Percentiles rank a stretch among this genome's conserved stretches.
Evolutionary conservation across 2,797 vertebrate genomes (phyloP).

Genomic region (Notolepis coatsorum): DNA sequence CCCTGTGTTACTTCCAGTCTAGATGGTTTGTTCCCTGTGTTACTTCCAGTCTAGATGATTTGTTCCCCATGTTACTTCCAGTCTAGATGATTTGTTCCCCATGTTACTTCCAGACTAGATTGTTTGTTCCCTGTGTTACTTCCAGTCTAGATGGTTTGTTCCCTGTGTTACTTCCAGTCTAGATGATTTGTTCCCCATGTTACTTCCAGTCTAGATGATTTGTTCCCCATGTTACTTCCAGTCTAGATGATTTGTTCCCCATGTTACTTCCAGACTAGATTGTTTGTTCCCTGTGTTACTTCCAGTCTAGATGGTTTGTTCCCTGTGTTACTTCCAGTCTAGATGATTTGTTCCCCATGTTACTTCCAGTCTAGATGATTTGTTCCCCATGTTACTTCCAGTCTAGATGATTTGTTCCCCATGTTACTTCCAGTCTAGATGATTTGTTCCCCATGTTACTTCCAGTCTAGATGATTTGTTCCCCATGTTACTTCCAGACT

Average conservation of each 20-base stretch:
- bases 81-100: background rate
- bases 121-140: background rate
- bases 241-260: background rate
- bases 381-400: background rate
- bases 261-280: too few relatives aligned
- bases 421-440: too few relatives aligned
- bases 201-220: background rate
- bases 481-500: too few relatives aligned
- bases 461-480: background rate
- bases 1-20: too few relatives aligned
- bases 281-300: background rate
- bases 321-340: too few relatives aligned
- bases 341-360: background rate
- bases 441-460: background rate
- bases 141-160: background rate
- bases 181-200: background rate
- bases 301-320: background rate
- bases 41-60: background rate
- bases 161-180: too few relatives aligned
- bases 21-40: background rate
- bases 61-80: background rate
- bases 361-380: background rate
- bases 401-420: background rate
- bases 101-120: too few relatives aligned
- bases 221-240: background rate